Evolutionary conservation across 2,888 invertebrate genomes (phyloP).

Genomic region (Lepidocyrtinus sp.): DNA sequence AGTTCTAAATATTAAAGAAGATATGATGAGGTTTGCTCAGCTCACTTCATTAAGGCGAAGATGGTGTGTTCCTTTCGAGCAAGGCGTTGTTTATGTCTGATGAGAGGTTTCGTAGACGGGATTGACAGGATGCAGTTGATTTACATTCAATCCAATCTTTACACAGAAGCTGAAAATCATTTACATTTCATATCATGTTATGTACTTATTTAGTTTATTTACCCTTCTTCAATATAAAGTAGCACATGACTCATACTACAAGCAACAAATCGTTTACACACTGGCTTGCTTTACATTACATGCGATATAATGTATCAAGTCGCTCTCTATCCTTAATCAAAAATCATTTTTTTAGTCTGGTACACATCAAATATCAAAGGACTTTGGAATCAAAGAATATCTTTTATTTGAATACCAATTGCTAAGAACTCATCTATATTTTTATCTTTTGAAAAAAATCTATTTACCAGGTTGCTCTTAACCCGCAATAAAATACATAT

Average conservation of each 20-base stretch:
- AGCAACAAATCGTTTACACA: neutral
- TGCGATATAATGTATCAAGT: neutral
- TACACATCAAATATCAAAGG: too few relatives aligned
- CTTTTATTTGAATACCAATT: neutral
- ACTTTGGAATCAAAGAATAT: neutral
- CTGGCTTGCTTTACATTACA: neutral
- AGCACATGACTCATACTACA: neutral
- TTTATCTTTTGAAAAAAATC: neutral
- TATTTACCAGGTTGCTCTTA: neutral
- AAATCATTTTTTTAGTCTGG: too few relatives aligned
- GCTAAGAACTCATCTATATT: neutral
- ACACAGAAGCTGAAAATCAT: neutral
- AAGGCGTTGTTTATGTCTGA: neutral
- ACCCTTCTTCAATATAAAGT: neutral
- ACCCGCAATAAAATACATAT: neutral
- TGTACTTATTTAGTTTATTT: too few relatives aligned
- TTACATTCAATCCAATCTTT: constrained; percentile 27
- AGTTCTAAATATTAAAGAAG: neutral
- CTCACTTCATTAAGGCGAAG: neutral
- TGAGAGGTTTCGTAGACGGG: constrained; percentile 30
- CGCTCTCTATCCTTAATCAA: neutral
- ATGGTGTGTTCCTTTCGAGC: constrained; percentile 4
- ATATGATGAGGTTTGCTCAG: neutral
- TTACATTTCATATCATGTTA: neutral
- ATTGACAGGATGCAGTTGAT: constrained; percentile 50